These are phyloP conservation scores for Agrotis puta DNA, from an alignment of 2,888 invertebrate genomes.

Conservation along the genomic window DNA sequence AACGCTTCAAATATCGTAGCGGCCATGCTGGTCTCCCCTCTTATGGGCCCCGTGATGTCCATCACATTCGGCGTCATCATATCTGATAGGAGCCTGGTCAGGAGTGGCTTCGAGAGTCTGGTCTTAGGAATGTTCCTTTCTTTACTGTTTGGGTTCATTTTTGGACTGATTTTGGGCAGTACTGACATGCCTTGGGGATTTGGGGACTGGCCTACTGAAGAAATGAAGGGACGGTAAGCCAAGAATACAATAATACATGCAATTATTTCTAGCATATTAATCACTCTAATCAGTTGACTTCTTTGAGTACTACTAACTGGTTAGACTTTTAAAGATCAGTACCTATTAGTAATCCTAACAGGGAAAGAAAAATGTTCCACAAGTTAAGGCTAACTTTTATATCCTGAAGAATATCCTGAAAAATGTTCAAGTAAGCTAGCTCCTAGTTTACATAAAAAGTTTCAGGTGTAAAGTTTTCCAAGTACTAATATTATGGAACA, in stretches of 20 bases:
- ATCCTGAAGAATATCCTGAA: neutral
- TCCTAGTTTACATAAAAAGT: neutral
- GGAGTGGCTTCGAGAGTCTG: constrained; percentile 93
- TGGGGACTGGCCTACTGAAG: constrained; percentile 94
- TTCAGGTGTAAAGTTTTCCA: neutral
- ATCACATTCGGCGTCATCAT: constrained; percentile 96
- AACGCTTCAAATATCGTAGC: constrained; percentile 95
- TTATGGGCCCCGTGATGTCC: constrained; percentile 97
- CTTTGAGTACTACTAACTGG: too few species aligned
- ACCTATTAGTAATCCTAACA: too few species aligned
- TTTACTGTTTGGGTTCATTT: constrained; percentile 94
- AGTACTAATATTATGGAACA: constrained; percentile 6
- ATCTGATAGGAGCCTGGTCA: constrained; percentile 93
- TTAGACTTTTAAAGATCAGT: too few species aligned
- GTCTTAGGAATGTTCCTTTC: constrained; percentile 94
- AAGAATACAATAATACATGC: neutral
- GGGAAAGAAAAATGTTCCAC: neutral
- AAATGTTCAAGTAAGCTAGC: neutral
- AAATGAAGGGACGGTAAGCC: constrained; percentile 93
- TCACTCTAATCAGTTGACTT: too few species aligned
- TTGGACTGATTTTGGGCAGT: constrained; percentile 94
- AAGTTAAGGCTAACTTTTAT: neutral
- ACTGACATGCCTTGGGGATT: constrained; percentile 95
- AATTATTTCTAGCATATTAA: too few species aligned
- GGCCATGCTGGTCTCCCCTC: constrained; percentile 94